phyloP scores from a whole-genome alignment of 2,797 vertebrate genomes.

The Microctenopoma lineatum region DNA sequence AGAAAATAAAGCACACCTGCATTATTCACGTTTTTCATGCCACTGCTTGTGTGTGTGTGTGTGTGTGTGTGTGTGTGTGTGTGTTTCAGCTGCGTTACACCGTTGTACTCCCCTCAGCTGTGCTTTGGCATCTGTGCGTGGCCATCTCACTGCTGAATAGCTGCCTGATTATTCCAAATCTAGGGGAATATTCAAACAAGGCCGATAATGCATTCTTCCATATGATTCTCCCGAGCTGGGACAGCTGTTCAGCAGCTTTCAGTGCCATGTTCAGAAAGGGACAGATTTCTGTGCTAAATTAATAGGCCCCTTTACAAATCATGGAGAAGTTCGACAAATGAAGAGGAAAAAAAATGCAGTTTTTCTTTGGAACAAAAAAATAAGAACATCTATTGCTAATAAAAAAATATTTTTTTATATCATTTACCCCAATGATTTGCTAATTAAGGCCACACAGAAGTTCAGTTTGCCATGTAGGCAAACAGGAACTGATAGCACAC shows the following conservation, averaged over 20 bases:
- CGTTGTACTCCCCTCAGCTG: constrained; percentile 77
- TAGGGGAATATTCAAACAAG: constrained; percentile 84
- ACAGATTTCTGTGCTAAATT: constrained; percentile 81
- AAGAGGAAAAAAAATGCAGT: constrained; percentile 48
- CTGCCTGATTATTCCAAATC: constrained; percentile 85
- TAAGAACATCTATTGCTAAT: constrained; percentile 29
- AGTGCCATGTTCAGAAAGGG: constrained; percentile 73
- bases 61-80: constrained; percentile 34
- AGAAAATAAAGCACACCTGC: constrained; percentile 74
- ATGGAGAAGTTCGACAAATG: constrained; percentile 69
- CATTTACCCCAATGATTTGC: constrained; percentile 11
- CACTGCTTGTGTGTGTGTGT: constrained; percentile 36
- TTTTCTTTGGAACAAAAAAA: constrained; percentile 39
- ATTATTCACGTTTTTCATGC: constrained; percentile 72
- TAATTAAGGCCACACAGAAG: constrained; percentile 39
- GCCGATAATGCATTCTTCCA: constrained; percentile 81
- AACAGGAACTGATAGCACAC: constrained; percentile 16
- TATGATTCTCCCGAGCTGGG: constrained; percentile 82
- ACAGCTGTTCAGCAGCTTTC: constrained; percentile 82
- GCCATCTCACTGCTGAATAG: constrained; percentile 81
- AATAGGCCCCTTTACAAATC: constrained; percentile 76
- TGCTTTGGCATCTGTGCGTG: constrained; percentile 81
- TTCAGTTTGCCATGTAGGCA: constrained; percentile 7
- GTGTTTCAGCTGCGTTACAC: constrained; percentile 61
- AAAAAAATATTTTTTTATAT: not conserved